phyloP scores from a whole-genome alignment of 92 coral and sea anemone genomes.

The Heliopora coerulea region DNA sequence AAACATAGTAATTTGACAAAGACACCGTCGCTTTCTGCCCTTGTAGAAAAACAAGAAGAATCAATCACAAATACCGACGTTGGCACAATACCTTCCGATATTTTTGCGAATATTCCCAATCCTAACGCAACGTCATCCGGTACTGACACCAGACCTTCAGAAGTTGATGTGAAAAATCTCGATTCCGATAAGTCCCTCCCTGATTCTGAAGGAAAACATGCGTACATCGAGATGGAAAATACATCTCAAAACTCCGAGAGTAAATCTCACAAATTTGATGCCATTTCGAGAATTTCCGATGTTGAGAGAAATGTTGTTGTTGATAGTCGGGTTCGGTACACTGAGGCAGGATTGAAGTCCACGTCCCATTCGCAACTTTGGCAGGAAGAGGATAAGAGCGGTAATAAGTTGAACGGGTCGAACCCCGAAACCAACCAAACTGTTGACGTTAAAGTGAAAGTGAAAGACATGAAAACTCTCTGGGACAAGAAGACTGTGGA shows the following conservation, averaged over 20 bases:
- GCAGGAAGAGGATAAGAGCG: neutral
- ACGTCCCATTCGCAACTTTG: neutral
- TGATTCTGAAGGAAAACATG: neutral
- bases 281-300: neutral
- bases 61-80: neutral
- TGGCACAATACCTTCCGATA: neutral
- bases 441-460: neutral
- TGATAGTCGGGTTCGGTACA: neutral
- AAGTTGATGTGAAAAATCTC: neutral
- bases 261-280: neutral
- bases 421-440: neutral
- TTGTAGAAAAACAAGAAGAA: conserved; percentile 22
- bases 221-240: neutral
- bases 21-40: conserved; percentile 11
- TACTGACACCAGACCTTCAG: neutral
- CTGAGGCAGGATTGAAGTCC: neutral
- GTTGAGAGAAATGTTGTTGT: neutral
- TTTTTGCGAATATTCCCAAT: neutral
- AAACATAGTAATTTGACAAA: conserved; percentile 2
- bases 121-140: neutral
- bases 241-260: neutral
- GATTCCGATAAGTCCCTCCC: neutral
- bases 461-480: conserved; percentile 14
- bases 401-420: neutral
- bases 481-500: conserved; percentile 9